A percentile compares a stretch with the other conserved stretches of the same genome.
These are phyloP conservation scores for Crotalus viridis DNA, from an alignment of 2,113 vertebrate species.

Conservation along the genomic window DNA sequence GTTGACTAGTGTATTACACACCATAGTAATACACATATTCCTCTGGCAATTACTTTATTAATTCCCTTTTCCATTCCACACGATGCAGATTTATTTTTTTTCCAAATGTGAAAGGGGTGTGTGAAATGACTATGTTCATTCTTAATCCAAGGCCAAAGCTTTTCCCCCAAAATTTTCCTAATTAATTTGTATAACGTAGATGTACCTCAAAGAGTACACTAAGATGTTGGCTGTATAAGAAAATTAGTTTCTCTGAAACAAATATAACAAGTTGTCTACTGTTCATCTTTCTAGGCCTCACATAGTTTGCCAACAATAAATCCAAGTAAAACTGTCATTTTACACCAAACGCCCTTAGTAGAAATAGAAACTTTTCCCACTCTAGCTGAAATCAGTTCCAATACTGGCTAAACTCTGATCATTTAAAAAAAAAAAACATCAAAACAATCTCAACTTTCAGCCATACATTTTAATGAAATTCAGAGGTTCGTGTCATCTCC, in stretches of 20 bases:
- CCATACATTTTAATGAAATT: background rate
- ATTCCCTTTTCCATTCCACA: conserved; percentile 9
- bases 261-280: background rate
- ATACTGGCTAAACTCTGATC: conserved; percentile 23
- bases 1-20: conserved; percentile 33
- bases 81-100: background rate
- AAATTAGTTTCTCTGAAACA: accelerated
- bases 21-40: background rate
- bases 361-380: background rate
- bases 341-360: background rate
- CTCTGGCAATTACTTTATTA: conserved; percentile 34
- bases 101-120: background rate
- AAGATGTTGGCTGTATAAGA: background rate
- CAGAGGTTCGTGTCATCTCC: background rate
- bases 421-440: background rate
- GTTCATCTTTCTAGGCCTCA: background rate
- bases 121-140: background rate
- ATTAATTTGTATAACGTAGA: conserved; percentile 2
- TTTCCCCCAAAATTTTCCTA: background rate
- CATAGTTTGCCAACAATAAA: conserved; percentile 5
- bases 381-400: background rate
- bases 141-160: background rate
- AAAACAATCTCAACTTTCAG: background rate
- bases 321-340: background rate
- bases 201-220: background rate